These are phyloP conservation scores for Cyanistes caeruleus DNA, from an alignment of 2,113 vertebrate species.

Conservation along the genomic window DNA sequence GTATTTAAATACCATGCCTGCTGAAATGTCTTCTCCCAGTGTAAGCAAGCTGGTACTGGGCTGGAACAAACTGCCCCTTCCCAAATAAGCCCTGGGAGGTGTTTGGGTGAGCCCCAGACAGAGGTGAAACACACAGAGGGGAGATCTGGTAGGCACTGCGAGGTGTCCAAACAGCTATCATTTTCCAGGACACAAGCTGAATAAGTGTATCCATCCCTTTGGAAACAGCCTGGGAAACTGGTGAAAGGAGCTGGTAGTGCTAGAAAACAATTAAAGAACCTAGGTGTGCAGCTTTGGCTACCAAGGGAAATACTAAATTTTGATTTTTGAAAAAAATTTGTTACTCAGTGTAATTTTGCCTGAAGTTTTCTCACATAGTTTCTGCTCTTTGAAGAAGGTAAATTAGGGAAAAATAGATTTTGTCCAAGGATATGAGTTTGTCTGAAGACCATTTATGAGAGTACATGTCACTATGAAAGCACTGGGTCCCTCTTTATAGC, in stretches of 20 bases:
- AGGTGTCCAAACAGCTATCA: neutral
- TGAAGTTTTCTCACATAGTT: neutral
- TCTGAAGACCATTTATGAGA: neutral
- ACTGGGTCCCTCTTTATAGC: neutral
- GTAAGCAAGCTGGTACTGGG: neutral
- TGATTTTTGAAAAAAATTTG: neutral
- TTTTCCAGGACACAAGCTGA: neutral
- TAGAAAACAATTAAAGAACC: neutral
- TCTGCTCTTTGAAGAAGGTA: neutral
- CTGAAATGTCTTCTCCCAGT: neutral
- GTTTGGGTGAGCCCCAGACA: neutral
- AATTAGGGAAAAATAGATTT: neutral
- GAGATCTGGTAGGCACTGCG: neutral
- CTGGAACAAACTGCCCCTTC: neutral
- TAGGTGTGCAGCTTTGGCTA: neutral
- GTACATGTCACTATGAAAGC: neutral
- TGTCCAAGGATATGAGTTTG: neutral
- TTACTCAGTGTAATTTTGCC: neutral
- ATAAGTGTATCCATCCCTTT: neutral
- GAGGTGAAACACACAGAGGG: neutral
- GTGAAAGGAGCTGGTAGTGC: neutral
- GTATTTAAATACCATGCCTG: neutral
- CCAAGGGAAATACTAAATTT: neutral
- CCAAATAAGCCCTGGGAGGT: neutral
- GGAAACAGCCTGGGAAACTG: neutral